Conservation (phyloP, 2,797 vertebrate species). For the Oreochromis grahami region DNA sequence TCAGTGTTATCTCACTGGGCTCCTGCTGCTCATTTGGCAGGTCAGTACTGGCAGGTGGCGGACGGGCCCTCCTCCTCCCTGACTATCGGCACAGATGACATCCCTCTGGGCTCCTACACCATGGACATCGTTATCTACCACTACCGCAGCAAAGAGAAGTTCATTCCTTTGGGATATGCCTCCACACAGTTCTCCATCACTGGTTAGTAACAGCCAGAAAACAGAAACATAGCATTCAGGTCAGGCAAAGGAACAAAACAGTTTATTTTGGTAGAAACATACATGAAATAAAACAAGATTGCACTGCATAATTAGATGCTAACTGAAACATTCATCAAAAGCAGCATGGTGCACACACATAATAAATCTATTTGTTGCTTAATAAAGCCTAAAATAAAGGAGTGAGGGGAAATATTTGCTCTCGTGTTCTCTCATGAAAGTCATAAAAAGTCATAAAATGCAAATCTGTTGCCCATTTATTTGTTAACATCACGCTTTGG, state of each 20-base stretch:
- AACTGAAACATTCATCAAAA: neutral
- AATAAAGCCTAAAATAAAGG: neutral
- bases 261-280: neutral
- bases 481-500: neutral
- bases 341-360: fast-evolving
- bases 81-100: constrained; percentile 79
- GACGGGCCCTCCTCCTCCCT: constrained; percentile 83
- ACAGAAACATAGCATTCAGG: neutral
- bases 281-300: neutral
- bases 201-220: constrained; percentile 65
- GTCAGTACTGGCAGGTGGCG: constrained; percentile 90
- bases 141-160: constrained; percentile 85
- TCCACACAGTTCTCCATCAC: constrained; percentile 88
- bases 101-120: constrained; percentile 84
- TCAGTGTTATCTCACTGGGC: neutral
- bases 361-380: neutral
- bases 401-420: neutral
- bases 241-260: neutral
- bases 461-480: fast-evolving
- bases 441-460: neutral
- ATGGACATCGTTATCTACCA: constrained; percentile 93
- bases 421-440: neutral
- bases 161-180: constrained; percentile 86
- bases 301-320: neutral
- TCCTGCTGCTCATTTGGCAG: constrained; percentile 59